phyloP scores from a whole-genome alignment of 2,888 invertebrate species.

The Notodonta ziczac region DNA sequence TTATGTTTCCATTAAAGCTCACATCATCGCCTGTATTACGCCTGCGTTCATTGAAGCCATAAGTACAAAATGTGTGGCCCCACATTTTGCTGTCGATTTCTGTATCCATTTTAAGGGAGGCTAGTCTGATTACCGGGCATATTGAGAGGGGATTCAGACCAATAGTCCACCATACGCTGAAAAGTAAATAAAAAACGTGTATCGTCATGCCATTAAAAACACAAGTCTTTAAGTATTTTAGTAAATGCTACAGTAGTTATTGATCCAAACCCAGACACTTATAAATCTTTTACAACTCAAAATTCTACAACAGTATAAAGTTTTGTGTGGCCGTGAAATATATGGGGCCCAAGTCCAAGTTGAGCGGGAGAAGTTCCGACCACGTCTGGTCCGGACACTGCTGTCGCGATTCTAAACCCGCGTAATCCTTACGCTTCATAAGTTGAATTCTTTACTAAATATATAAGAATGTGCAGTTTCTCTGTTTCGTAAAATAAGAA shows the following conservation, averaged over 20 bases:
- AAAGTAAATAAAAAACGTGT: too few relatives aligned
- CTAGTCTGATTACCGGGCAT: too few relatives aligned
- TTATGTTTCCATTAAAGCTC: too few relatives aligned
- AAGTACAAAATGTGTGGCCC: too few relatives aligned
- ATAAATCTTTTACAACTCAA: slow-evolving; percentile 37
- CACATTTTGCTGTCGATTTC: too few relatives aligned
- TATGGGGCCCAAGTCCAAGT: slow-evolving; percentile 41
- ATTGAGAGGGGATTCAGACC: too few relatives aligned
- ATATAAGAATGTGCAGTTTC: not conserved
- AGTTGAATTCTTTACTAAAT: slow-evolving; percentile 25
- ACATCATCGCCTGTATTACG: too few relatives aligned
- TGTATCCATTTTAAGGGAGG: too few relatives aligned
- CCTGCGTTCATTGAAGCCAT: too few relatives aligned
- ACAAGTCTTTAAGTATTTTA: too few relatives aligned
- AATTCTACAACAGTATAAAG: slow-evolving; percentile 43
- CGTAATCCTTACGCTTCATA: slow-evolving; percentile 44
- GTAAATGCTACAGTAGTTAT: not conserved
- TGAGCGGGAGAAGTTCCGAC: slow-evolving; percentile 34
- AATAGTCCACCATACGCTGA: too few relatives aligned
- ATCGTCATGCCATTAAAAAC: too few relatives aligned
- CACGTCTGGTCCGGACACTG: slow-evolving; percentile 37
- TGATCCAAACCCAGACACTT: slow-evolving; percentile 18
- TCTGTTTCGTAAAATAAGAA: not conserved
- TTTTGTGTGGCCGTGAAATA: slow-evolving; percentile 53
- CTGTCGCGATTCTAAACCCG: slow-evolving; percentile 34